phyloP scores from a whole-genome alignment of 2,888 invertebrate species.

The Cerastis leucographa region DNA sequence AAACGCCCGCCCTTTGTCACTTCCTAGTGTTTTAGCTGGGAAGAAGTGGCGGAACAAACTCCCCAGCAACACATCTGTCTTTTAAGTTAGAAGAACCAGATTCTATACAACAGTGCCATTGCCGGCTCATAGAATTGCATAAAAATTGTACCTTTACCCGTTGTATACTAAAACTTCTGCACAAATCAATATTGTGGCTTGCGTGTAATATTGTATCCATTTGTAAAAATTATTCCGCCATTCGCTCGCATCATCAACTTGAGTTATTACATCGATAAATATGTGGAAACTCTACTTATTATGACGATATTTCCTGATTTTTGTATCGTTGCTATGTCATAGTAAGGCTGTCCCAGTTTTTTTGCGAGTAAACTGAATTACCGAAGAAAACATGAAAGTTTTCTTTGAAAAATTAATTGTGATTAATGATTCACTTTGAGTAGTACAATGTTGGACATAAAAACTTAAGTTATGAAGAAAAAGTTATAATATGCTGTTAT shows the following conservation, averaged over 20 bases:
- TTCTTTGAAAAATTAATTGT: slow-evolving; percentile 16
- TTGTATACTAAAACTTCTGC: slow-evolving; percentile 32
- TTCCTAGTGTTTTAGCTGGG: too few species aligned
- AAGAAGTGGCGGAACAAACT: too few species aligned
- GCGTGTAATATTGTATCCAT: slow-evolving; percentile 54
- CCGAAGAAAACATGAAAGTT: neutral
- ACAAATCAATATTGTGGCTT: neutral
- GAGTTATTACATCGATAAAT: slow-evolving; percentile 62
- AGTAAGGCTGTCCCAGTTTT: slow-evolving; percentile 13
- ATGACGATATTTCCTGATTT: slow-evolving; percentile 48
- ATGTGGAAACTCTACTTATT: slow-evolving; percentile 46
- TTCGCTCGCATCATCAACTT: slow-evolving; percentile 59
- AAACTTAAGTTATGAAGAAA: neutral
- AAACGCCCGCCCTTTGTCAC: too few species aligned
- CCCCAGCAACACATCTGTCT: too few species aligned
- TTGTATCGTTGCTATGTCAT: slow-evolving; percentile 39
- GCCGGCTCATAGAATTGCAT: neutral
- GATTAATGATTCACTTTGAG: slow-evolving; percentile 15
- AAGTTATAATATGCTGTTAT: neutral
- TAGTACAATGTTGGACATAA: neutral
- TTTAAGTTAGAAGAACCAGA: too few species aligned
- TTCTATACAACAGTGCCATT: too few species aligned
- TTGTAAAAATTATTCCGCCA: slow-evolving; percentile 63
- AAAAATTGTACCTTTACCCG: neutral
- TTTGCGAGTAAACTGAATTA: neutral